Base-by-base conservation (phyloP, 2,888 invertebrate species). In the Ypsolopha scabrella region DNA sequence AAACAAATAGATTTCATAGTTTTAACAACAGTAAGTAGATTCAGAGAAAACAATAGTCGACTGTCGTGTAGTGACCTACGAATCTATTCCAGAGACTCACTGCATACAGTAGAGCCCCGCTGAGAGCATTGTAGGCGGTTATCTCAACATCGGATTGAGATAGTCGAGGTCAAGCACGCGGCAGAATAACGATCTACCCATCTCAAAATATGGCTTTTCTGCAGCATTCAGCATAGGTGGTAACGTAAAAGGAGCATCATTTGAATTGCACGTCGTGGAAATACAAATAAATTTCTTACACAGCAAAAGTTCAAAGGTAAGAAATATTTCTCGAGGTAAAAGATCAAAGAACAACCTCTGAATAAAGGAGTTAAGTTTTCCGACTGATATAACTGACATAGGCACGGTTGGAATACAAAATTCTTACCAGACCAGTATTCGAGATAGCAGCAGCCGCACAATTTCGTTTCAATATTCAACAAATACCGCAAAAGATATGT, bases 91-190 rank as follows among this genome's bases (percentile, higher is more conserved):
- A 59, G 60, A 62, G 60, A 47, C 51, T 55, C 45, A 55, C 13
- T 39, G 50, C 60, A 61, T 56, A 56, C 59, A 58, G 60, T 52
- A 55, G 58, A 58, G 57, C 63, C 80, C 81, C 75, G 76, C 78
- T 74, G 80, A 60, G 80, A 75, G 71, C 80, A 71, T 75, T 75
- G 76, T 75, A 70, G 74, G 75, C 67, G 74, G 79, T 75, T 80
- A 81, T 81, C 82, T 77, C 63, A 55, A 61, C 70, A 79, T 80
- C 78, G 73, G 77, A 77, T 80, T 75, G 68, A 81, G 79, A 79
- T 80, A 78, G 70, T 61, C 61, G 70, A 78, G 83, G 83, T 82
- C 80, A 78, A 72, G 76, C 78, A 77, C 74, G 77, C 72, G 71
- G 74, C 33, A 37, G 24, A 46, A 37, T 14, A 24, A 9, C 33